These are phyloP conservation scores for Calycopis cecrops DNA, from an alignment of 1,140 invertebrate genomes.

Conservation along the genomic window DNA sequence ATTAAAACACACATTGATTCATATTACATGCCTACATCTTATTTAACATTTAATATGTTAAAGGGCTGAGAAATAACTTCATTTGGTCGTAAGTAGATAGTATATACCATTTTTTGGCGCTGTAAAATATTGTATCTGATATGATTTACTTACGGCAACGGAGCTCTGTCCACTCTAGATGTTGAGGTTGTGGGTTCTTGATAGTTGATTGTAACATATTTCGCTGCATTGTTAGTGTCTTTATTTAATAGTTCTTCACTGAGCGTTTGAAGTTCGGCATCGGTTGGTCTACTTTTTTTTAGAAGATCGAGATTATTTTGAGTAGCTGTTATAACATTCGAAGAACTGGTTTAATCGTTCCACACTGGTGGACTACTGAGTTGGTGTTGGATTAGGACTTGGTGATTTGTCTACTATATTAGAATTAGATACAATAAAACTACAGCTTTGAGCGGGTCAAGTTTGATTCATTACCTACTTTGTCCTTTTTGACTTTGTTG, in stretches of 20 bases:
- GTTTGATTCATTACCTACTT: slow-evolving; percentile 29
- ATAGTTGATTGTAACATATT: slow-evolving; percentile 80
- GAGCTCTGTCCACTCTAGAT: slow-evolving; percentile 81
- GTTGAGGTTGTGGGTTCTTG: slow-evolving; percentile 82
- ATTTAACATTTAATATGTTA: too few relatives aligned
- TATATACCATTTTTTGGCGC: not conserved
- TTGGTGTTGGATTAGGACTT: slow-evolving; percentile 20
- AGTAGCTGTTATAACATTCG: slow-evolving; percentile 17
- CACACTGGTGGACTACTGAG: not conserved
- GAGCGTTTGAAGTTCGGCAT: slow-evolving; percentile 79
- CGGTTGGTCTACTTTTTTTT: slow-evolving; percentile 41
- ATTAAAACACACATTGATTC: too few relatives aligned
- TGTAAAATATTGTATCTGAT: too few relatives aligned
- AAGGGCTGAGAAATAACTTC: not conserved
- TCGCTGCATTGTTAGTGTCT: slow-evolving; percentile 82
- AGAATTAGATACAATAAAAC: slow-evolving; percentile 41
- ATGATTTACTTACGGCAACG: slow-evolving; percentile 78
- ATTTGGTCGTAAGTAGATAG: not conserved
- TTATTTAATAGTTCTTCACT: slow-evolving; percentile 83
- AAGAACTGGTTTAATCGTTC: slow-evolving; percentile 19
- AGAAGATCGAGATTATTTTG: slow-evolving; percentile 49
- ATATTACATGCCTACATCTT: too few relatives aligned
- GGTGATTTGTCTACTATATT: slow-evolving; percentile 23
- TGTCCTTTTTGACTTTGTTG: too few relatives aligned
- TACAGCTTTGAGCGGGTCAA: slow-evolving; percentile 36